These are phyloP conservation scores for Henicopernis longicauda DNA, from an alignment of 2,113 vertebrate genomes.

Conservation along the genomic window DNA sequence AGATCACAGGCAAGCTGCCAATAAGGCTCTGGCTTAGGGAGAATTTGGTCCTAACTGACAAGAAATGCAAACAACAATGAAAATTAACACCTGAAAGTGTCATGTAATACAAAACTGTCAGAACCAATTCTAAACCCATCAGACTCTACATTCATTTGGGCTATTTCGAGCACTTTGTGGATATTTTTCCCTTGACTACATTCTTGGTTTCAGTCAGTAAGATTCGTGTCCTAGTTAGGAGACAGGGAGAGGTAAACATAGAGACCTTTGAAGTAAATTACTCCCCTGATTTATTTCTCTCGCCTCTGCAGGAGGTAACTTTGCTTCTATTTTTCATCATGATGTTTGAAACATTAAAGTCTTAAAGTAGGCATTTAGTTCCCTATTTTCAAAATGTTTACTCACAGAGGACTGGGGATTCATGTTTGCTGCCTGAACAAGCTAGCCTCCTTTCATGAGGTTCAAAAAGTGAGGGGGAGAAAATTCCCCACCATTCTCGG, in stretches of 20 bases:
- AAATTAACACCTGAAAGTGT: neutral
- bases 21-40: neutral
- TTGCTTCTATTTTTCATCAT: constrained; percentile 57
- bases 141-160: neutral
- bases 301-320: constrained; percentile 16
- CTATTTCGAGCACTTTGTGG: neutral
- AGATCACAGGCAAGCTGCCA: neutral
- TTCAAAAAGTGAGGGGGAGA: neutral
- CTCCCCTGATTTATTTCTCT: constrained; percentile 62
- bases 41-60: neutral
- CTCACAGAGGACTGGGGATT: neutral
- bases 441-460: neutral
- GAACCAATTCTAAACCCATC: constrained; percentile 1
- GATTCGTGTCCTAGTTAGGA: constrained; percentile 37
- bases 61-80: constrained; percentile 1
- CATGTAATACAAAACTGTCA: neutral
- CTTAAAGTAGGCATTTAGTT: constrained; percentile 45
- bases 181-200: neutral
- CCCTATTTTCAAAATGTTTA: constrained; percentile 32
- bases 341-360: constrained; percentile 44
- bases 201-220: constrained; percentile 3
- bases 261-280: constrained; percentile 61
- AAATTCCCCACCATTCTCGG: neutral
- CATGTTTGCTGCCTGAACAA: constrained; percentile 8
- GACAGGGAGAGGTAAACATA: constrained; percentile 30